These are phyloP conservation scores for Aphyosemion australe DNA, from an alignment of 2,113 vertebrate genomes.

Conservation along the genomic window DNA sequence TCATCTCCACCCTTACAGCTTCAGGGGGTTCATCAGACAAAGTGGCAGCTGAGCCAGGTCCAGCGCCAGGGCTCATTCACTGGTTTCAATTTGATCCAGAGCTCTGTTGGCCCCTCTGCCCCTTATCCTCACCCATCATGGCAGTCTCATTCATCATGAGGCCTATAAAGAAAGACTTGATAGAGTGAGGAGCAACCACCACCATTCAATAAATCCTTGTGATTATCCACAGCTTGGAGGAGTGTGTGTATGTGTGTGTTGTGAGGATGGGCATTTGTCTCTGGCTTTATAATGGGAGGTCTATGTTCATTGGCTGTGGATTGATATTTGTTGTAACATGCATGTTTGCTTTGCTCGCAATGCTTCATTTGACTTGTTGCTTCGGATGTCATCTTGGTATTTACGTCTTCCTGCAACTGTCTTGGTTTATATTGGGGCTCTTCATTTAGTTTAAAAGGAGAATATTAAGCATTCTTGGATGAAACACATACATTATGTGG, in stretches of 20 bases:
- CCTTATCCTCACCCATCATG: slow-evolving; percentile 52
- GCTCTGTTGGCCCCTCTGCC: slow-evolving; percentile 32
- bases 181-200: slow-evolving; percentile 71
- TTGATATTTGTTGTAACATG: too few species aligned
- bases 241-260: slow-evolving; percentile 38
- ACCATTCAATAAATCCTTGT: slow-evolving; percentile 79
- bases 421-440: too few species aligned
- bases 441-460: too few species aligned
- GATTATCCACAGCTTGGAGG: slow-evolving; percentile 74
- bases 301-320: too few species aligned
- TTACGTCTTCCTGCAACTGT: too few species aligned
- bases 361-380: too few species aligned
- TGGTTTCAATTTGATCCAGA: slow-evolving; percentile 58
- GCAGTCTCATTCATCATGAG: slow-evolving; percentile 69
- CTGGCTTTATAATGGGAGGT: slow-evolving; percentile 56
- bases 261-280: slow-evolving; percentile 56
- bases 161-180: slow-evolving; percentile 75
- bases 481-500: too few species aligned
- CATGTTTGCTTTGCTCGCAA: too few species aligned
- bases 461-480: too few species aligned
- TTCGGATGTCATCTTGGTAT: too few species aligned
- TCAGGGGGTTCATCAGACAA: slow-evolving; percentile 66
- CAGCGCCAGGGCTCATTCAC: slow-evolving; percentile 44
- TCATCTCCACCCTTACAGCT: slow-evolving; percentile 63
- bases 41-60: slow-evolving; percentile 50